Evolutionary conservation across 2,888 invertebrate species (phyloP).

Genomic region (Drosophila cracens): DNA sequence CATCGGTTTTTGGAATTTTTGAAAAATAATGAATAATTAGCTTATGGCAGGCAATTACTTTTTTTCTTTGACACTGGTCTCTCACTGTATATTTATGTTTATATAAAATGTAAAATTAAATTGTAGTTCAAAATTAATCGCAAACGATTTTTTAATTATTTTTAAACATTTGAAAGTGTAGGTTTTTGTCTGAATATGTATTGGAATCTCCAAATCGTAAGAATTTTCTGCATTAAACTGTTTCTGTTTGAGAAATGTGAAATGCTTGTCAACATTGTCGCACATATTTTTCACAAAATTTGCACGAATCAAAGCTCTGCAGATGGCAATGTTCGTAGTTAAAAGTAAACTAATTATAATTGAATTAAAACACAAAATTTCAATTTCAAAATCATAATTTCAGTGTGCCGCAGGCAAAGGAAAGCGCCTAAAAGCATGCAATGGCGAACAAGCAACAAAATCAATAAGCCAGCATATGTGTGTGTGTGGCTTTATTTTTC

Average conservation of each 20-base stretch:
- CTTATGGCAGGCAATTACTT: no score
- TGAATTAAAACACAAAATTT: background rate
- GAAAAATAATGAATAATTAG: no score
- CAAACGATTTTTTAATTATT: no score
- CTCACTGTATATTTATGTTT: background rate
- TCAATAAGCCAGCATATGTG: constrained; percentile 52
- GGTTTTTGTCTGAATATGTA: no score
- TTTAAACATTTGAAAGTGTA: no score
- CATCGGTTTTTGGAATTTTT: no score
- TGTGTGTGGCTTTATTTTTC: constrained; percentile 7
- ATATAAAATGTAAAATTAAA: background rate
- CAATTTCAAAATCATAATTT: constrained; percentile 16
- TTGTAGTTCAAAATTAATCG: no score
- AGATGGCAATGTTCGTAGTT: background rate
- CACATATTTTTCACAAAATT: background rate
- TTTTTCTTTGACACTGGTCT: no score
- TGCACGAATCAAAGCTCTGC: accelerated
- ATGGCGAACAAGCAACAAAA: constrained; percentile 47
- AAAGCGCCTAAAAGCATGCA: constrained; percentile 42
- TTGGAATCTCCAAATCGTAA: no score
- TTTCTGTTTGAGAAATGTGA: background rate
- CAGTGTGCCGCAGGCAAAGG: constrained; percentile 9
- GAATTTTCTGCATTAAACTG: background rate
- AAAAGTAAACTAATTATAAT: background rate
- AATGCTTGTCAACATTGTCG: background rate